phyloP scores from a whole-genome alignment of 1,140 invertebrate genomes.

The Whitmania pigra region DNA sequence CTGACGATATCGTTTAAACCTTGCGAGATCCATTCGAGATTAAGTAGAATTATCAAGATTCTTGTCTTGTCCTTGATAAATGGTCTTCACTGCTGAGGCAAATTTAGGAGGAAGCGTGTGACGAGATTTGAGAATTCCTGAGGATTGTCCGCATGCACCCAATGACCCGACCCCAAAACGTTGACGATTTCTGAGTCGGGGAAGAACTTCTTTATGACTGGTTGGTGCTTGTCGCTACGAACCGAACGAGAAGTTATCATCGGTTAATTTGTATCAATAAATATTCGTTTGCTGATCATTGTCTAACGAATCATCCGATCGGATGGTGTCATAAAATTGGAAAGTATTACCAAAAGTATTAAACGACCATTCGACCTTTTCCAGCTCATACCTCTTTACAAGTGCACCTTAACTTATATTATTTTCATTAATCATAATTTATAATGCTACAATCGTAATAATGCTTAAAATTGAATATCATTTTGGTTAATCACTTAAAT shows the following conservation, averaged over 20 bases:
- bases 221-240: slow-evolving; percentile 15
- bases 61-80: no score
- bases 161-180: slow-evolving; percentile 70
- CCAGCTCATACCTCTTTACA: neutral
- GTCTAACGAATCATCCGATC: neutral
- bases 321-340: neutral
- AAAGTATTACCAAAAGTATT: neutral
- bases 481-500: no score
- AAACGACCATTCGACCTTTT: neutral
- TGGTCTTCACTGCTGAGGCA: no score
- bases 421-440: no score
- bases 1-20: no score
- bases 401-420: no score
- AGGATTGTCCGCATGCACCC: slow-evolving; percentile 82
- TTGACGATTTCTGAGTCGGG: slow-evolving; percentile 59
- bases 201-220: slow-evolving; percentile 49
- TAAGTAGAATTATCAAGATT: no score
- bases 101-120: slow-evolving; percentile 31
- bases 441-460: no score
- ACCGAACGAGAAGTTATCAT: neutral
- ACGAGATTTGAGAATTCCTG: slow-evolving; percentile 55
- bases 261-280: neutral
- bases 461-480: no score
- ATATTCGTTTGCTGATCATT: slow-evolving; percentile 2
- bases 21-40: no score